These are phyloP conservation scores for Drosophila borealis DNA, from an alignment of 2,888 invertebrate species.

Conservation along the genomic window DNA sequence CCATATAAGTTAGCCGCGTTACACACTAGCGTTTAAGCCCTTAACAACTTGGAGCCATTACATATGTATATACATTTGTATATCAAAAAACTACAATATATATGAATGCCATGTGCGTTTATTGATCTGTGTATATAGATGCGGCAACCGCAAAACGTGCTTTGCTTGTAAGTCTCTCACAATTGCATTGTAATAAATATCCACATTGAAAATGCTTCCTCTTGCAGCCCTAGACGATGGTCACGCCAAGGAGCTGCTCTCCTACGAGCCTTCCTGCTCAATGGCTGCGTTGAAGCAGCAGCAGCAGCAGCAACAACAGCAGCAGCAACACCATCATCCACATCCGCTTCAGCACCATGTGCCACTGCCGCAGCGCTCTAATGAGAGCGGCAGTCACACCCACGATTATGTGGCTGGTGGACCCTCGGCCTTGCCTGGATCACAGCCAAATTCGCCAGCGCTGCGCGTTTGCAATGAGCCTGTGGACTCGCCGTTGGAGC, in stretches of 20 bases:
- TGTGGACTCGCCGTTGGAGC: constrained; percentile 69
- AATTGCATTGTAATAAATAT: constrained; percentile 80
- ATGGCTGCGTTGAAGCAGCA: constrained; percentile 67
- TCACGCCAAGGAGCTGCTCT: constrained; percentile 72
- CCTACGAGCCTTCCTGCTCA: constrained; percentile 75
- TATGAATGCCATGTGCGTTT: constrained; percentile 38
- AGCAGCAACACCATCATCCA: constrained; percentile 33
- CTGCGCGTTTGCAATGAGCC: constrained; percentile 58
- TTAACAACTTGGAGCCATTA: constrained; percentile 30
- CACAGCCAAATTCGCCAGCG: constrained; percentile 66
- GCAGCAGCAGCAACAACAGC: constrained; percentile 65
- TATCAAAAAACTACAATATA: constrained; percentile 31
- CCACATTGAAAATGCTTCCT: constrained; percentile 81
- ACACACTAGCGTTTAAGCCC: constrained; percentile 66
- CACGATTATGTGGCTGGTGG: constrained; percentile 55
- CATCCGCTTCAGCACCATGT: constrained; percentile 62
- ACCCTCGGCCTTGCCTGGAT: constrained; percentile 27
- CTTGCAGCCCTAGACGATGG: constrained; percentile 79
- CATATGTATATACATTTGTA: constrained; percentile 26
- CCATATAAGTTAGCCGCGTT: constrained; percentile 61
- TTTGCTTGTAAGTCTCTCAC: constrained; percentile 82
- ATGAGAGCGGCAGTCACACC: constrained; percentile 65
- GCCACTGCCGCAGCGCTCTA: constrained; percentile 74
- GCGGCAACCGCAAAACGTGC: constrained; percentile 75
- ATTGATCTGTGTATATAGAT: constrained; percentile 69